Evolutionary conservation across 1,140 invertebrate species (phyloP), one percentile per base, ranked within the genome.

Genomic region (Leptopilina clavipes): DNA sequence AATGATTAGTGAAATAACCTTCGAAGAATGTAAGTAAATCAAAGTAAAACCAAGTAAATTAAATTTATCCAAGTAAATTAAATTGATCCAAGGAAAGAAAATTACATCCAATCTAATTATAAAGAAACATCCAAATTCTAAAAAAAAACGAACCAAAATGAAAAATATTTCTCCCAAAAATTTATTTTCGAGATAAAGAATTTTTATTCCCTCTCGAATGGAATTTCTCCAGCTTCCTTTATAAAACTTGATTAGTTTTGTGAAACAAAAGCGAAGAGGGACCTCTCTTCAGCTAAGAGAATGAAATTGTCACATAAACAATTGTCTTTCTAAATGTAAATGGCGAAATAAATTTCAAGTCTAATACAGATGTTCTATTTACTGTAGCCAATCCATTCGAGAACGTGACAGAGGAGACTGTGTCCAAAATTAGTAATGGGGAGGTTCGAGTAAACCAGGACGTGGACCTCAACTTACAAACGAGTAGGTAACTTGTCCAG

Each of bases 1-100:
- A 76, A 93, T 97, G 88, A 92, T 97, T 54, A 94, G 94, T 84
- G 96, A 97, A 90, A 92, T 97, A 9, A 91, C 91, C 43, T 94
- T 95, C 83, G 91, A 93, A 65, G 93, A 93, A 72, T 91, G 94
- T 94, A 84, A 92, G 90, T 87, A 14, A 72, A 44, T 45, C 11
- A 59, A n/a, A n/a, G n/a, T 18, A 5, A 17, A 3, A 17, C 9
- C 9, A 48, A 14, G n/a, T 48, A 48, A 48, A 12, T 14, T 14
- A 12, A n/a, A n/a, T n/a, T n/a, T n/a, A n/a, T n/a, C n/a, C n/a
- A n/a, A n/a, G n/a, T n/a, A n/a, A n/a, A n/a, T n/a, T n/a, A n/a
- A n/a, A n/a, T n/a, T n/a, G n/a, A n/a, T n/a, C n/a, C n/a, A n/a
- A n/a, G n/a, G n/a, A n/a, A n/a, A n/a, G n/a, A n/a, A n/a, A n/a